phyloP scores from a whole-genome alignment of 2,797 vertebrate genomes.

The Peromyscus attwateri region DNA sequence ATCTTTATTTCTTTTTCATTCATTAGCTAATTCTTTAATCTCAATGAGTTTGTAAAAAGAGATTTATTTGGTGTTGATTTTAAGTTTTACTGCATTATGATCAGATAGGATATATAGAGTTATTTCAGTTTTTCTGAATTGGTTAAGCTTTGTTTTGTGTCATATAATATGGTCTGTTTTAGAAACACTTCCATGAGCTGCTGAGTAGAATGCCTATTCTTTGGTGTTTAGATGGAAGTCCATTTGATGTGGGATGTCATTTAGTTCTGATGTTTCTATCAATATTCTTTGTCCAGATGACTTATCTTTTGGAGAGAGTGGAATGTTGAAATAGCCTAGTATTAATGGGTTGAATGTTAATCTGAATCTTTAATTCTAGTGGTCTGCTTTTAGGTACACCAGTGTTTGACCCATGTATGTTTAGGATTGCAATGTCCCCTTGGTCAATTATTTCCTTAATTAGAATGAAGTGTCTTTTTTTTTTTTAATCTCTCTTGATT shows the following conservation, averaged over 20 bases:
- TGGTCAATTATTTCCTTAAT: not conserved
- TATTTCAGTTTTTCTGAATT: not conserved
- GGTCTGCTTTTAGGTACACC: not conserved
- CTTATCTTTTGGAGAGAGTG: not conserved
- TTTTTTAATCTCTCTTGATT: not conserved
- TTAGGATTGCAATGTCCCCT: not conserved
- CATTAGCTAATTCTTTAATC: not conserved
- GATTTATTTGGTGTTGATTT: not conserved
- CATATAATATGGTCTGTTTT: not conserved
- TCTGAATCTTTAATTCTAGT: not conserved
- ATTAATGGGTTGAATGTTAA: not conserved
- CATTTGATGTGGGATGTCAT: not conserved
- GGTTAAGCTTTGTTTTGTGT: not conserved
- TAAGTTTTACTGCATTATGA: not conserved
- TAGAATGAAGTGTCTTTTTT: not conserved
- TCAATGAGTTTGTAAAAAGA: not conserved
- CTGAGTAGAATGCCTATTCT: not conserved
- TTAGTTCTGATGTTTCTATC: not conserved
- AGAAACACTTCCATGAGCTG: not conserved
- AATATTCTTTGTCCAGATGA: not conserved
- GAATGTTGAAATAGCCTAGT: not conserved
- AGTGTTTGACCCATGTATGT: not conserved
- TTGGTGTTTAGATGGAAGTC: not conserved
- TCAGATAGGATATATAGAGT: not conserved
- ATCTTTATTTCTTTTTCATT: not conserved